phyloP scores from a whole-genome alignment of 2,888 invertebrate species.

The Eilema depressum region DNA sequence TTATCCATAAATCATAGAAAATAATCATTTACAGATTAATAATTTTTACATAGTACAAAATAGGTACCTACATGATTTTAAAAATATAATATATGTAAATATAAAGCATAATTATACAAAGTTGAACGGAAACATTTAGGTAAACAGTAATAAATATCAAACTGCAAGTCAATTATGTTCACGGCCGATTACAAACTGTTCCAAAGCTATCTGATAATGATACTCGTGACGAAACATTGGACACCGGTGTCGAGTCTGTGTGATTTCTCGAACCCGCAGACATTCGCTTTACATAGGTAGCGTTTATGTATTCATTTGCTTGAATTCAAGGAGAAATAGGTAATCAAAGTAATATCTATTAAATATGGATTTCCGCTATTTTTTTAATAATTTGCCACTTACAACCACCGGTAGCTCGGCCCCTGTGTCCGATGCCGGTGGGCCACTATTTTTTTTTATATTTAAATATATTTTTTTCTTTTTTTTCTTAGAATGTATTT shows the following conservation, averaged over 20 bases:
- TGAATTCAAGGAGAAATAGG: background rate
- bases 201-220: slow-evolving; percentile 1
- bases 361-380: slow-evolving; percentile 1
- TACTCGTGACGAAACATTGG: slow-evolving; percentile 3
- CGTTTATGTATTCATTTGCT: background rate
- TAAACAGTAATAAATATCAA: slow-evolving; percentile 22
- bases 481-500: background rate
- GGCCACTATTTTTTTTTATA: too few species aligned
- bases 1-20: too few species aligned
- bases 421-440: background rate
- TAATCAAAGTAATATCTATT: background rate
- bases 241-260: slow-evolving; percentile 2
- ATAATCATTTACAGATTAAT: too few species aligned
- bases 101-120: background rate
- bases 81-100: background rate
- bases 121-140: slow-evolving; percentile 20
- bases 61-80: too few species aligned
- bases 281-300: background rate
- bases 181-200: slow-evolving; percentile 28
- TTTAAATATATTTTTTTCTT: too few species aligned
- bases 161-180: slow-evolving; percentile 35
- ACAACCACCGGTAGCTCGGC: background rate
- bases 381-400: background rate
- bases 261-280: background rate
- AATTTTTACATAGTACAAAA: too few species aligned